Evolutionary conservation across 2,888 invertebrate species (phyloP).

Genomic region (Pseudococcus longispinus): DNA sequence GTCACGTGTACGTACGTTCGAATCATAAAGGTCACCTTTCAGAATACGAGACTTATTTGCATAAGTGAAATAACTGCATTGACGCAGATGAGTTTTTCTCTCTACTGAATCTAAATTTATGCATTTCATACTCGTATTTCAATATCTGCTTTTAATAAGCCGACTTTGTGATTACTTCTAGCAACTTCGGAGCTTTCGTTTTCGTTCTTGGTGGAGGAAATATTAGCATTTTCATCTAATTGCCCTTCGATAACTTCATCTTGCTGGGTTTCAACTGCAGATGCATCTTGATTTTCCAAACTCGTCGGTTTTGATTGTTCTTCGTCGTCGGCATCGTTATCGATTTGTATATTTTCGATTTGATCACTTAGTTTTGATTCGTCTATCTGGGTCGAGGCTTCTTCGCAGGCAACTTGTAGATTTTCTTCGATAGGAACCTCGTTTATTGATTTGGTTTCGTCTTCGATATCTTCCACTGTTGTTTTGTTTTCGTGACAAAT

Average conservation of each 20-base stretch:
- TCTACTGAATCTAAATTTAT: background rate
- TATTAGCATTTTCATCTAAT: background rate
- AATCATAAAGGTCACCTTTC: slow-evolving; percentile 2
- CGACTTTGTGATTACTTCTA: background rate
- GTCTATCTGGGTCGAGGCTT: background rate
- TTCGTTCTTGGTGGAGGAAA: background rate
- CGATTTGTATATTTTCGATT: slow-evolving; percentile 1
- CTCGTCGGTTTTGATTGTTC: background rate
- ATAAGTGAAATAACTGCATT: slow-evolving; percentile 6
- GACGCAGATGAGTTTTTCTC: background rate
- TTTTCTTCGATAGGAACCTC: background rate
- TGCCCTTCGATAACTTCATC: background rate
- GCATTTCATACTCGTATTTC: background rate
- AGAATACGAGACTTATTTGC: background rate
- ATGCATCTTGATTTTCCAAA: background rate
- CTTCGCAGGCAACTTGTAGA: background rate
- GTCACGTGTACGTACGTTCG: background rate
- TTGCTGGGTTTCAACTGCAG: background rate
- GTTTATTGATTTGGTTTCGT: background rate
- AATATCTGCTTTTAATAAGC: background rate
- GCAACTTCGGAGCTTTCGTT: background rate
- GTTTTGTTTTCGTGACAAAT: background rate
- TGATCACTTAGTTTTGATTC: slow-evolving; percentile 11
- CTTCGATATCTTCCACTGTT: background rate
- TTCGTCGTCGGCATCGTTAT: background rate